Evolutionary conservation across 2,797 vertebrate genomes (phyloP), one percentile per base, ranked within the genome.

Genomic region (Smutsia temminckii): DNA sequence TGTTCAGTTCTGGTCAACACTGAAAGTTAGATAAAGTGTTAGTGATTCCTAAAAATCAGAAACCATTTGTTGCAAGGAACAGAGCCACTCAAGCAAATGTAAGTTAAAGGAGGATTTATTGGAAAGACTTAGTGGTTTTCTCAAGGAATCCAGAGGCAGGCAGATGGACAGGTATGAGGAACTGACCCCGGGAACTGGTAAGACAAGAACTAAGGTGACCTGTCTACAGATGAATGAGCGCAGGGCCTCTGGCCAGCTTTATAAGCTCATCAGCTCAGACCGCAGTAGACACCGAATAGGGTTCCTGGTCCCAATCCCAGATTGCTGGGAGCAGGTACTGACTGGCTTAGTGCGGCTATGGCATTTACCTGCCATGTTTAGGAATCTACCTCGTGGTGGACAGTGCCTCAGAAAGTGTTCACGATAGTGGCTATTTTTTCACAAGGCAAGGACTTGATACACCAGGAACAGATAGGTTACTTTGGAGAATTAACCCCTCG

Each of bases 21-120:
- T 80, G 53, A 75, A 94, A 79, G 37, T 68, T 66, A 63, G 37
- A 78, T 12, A n/a, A 53, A 69, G 20, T 59, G 37, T 86, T 37
- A 14, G 11, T 86, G 95, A 63, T 37, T 93, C 92, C 89, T 88
- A 51, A 95, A 92, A 94, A 20, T 69, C 63, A 13, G 42, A 42
- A 66, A 6, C 89, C 29, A 23, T 80, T 51, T 92, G 13, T 90
- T 85, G 51, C n/a, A 40, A 72, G 79, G 66, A 71, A 75, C 34
- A 66, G 40, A 85, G 34, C 49, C 55, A 64, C 16, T n/a, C 64
- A 53, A 16, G 14, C 61, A 71, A 80, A 42, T n/a, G 4, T 18
- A 32, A 85, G 72, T 46, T 16, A 63, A 34, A 61, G 32, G 5
- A 40, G 16, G 46, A 27, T 85, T 84, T n/a, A 3, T 9, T n/a